Evolutionary conservation across 2,797 vertebrate genomes (phyloP).

Genomic region (Lutjanus campechanus): DNA sequence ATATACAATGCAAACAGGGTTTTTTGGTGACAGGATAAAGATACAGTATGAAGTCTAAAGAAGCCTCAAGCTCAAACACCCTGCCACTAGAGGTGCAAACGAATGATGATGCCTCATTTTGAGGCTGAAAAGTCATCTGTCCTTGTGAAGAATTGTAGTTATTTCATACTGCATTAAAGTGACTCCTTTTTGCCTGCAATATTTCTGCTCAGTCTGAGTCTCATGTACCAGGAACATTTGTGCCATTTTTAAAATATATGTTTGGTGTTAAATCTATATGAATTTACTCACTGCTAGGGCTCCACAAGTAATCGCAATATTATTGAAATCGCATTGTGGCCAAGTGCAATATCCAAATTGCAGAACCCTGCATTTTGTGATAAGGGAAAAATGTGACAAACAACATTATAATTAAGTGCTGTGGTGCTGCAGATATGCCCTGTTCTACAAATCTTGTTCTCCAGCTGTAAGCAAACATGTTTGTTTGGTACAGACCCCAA

Average conservation of each 20-base stretch:
- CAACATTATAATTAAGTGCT: too few species aligned
- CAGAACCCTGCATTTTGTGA: too few species aligned
- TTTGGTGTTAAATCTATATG: not conserved
- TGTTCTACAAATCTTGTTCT: too few species aligned
- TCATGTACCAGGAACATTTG: not conserved
- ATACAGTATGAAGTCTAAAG: not conserved
- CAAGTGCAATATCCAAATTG: too few species aligned
- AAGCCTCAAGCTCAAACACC: not conserved
- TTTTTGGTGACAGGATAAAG: not conserved
- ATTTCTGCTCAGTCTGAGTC: not conserved
- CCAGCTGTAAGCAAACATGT: too few species aligned
- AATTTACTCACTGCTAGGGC: not conserved
- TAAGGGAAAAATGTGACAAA: too few species aligned
- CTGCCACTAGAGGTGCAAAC: not conserved
- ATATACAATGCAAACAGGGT: not conserved
- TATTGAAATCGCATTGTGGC: too few species aligned
- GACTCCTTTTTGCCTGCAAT: not conserved
- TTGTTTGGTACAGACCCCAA: too few species aligned
- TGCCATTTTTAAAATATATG: not conserved
- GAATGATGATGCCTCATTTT: not conserved
- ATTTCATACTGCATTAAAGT: not conserved
- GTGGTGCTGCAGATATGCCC: too few species aligned
- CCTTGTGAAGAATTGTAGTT: not conserved
- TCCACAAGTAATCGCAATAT: too few species aligned
- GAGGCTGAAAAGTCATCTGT: not conserved